A percentile compares a stretch with the other conserved stretches of the same genome.
Conservation (phyloP, 2,113 vertebrate species). For the Pterocles gutturalis region DNA sequence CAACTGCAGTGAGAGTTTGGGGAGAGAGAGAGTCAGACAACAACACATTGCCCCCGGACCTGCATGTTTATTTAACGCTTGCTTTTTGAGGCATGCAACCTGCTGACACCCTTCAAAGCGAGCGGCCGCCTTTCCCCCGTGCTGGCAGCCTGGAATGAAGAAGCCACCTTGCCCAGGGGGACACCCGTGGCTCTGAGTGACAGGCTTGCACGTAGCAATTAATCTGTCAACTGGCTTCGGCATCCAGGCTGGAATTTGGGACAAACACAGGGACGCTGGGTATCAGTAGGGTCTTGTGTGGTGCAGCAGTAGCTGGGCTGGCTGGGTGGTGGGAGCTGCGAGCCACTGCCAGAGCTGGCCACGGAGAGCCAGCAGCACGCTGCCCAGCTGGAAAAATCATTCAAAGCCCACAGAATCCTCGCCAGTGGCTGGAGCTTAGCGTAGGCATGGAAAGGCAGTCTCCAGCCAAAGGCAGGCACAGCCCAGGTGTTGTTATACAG, state of each 20-base stretch:
- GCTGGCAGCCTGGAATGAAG: neutral
- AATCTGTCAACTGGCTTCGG: neutral
- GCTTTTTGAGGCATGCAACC: neutral
- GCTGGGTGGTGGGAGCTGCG: neutral
- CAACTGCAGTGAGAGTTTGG: neutral
- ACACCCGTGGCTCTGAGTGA: neutral
- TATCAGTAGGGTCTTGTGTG: accelerated
- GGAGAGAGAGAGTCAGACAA: neutral
- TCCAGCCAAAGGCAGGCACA: neutral
- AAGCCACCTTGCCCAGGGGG: neutral
- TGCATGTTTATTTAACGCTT: neutral
- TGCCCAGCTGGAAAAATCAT: neutral
- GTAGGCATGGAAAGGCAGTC: neutral
- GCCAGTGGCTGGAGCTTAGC: neutral
- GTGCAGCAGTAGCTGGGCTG: neutral
- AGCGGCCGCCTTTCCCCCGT: neutral
- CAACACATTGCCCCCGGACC: neutral
- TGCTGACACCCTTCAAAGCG: constrained; percentile 7
- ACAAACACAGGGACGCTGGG: neutral
- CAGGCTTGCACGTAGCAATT: neutral
- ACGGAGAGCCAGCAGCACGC: neutral
- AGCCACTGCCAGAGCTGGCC: neutral
- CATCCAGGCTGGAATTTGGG: neutral
- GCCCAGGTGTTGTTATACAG: neutral
- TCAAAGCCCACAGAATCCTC: neutral